These are phyloP conservation scores for Lasioglossum figueresi DNA, from an alignment of 2,888 invertebrate species.

Conservation along the genomic window DNA sequence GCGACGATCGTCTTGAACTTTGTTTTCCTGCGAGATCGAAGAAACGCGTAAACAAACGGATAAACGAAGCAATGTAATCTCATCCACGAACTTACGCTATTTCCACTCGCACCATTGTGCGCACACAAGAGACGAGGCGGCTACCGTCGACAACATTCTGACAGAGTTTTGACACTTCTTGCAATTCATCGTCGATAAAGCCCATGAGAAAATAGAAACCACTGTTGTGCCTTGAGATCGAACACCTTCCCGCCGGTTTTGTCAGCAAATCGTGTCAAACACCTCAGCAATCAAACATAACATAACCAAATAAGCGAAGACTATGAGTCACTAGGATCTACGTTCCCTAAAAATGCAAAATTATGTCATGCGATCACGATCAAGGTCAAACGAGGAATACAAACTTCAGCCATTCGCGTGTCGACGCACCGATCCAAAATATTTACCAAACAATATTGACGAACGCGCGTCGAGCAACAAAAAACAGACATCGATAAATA, in stretches of 20 bases:
- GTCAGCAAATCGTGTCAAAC: constrained; percentile 6
- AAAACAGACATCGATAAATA: neutral
- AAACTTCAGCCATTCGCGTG: constrained; percentile 23
- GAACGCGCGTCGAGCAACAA: neutral
- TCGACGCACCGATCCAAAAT: constrained; percentile 8
- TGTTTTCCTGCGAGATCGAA: constrained; percentile 84
- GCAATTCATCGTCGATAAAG: constrained; percentile 88
- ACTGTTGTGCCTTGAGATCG: constrained; percentile 19
- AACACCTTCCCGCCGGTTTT: neutral
- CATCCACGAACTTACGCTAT: constrained; percentile 84
- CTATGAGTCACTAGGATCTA: neutral
- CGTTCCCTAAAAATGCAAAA: constrained; percentile 23
- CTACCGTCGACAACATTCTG: constrained; percentile 87
- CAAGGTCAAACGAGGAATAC: constrained; percentile 55
- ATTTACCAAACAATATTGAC: neutral
- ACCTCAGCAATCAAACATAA: constrained; percentile 7
- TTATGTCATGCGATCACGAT: constrained; percentile 52
- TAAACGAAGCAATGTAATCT: neutral
- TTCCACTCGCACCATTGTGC: constrained; percentile 88
- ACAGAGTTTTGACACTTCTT: constrained; percentile 87
- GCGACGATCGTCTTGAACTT: constrained; percentile 87
- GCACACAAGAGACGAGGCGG: constrained; percentile 88
- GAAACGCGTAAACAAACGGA: neutral
- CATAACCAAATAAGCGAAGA: constrained; percentile 42
- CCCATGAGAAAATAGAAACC: constrained; percentile 84